phyloP scores from a whole-genome alignment of 2,888 invertebrate genomes.

The Neoaliturus tenellus region DNA sequence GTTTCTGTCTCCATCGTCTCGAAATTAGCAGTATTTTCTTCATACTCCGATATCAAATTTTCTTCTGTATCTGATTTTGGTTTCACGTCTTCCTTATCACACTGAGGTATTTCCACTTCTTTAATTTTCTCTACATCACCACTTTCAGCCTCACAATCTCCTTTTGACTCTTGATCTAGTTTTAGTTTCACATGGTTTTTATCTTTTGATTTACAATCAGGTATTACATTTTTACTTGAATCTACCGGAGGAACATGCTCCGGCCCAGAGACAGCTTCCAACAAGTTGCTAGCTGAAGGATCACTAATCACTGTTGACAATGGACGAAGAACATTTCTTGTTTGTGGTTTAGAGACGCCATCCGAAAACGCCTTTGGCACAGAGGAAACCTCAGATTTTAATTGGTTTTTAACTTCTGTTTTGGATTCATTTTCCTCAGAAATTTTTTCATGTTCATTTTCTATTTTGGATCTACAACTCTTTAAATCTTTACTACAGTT shows the following conservation, averaged over 20 bases:
- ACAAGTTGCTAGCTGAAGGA: neutral
- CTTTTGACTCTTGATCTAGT: neutral
- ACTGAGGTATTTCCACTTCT: neutral
- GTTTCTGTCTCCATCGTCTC: neutral
- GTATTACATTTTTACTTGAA: neutral
- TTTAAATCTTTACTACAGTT: neutral
- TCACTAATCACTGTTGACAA: neutral
- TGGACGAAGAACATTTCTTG: neutral
- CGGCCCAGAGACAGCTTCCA: neutral
- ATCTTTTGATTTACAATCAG: neutral
- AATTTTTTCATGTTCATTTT: neutral
- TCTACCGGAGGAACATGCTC: neutral
- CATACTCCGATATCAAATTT: too few relatives aligned
- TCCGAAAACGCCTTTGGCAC: neutral
- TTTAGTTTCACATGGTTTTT: neutral
- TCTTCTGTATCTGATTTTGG: neutral
- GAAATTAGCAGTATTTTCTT: neutral
- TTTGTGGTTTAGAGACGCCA: neutral
- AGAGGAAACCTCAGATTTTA: neutral
- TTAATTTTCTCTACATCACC: neutral
- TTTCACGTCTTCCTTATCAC: neutral
- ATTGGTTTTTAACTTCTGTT: neutral
- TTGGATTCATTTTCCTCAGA: neutral
- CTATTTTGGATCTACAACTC: neutral
- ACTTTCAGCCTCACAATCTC: neutral